phyloP scores from a whole-genome alignment of 2,888 invertebrate species.

The Petrolisthes manimaculis region DNA sequence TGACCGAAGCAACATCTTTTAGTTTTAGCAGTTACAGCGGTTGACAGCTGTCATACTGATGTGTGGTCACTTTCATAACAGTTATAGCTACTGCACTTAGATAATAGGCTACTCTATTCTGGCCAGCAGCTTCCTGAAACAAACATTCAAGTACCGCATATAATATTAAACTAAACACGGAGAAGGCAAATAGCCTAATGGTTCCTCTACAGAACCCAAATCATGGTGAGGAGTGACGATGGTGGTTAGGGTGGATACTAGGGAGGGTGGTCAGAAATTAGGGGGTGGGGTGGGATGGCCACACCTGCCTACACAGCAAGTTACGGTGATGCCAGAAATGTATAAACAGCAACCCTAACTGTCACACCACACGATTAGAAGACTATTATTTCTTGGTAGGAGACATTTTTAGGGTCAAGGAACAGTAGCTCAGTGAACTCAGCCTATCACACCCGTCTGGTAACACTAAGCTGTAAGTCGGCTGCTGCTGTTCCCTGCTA shows the following conservation, averaged over 20 bases:
- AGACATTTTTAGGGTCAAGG: not conserved
- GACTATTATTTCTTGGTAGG: not conserved
- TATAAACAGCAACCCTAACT: not conserved
- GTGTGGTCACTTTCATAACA: no score
- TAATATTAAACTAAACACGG: not conserved
- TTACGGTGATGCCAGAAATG: not conserved
- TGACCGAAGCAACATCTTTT: no score
- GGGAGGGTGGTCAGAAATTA: not conserved
- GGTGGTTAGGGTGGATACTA: not conserved
- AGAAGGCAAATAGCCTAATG: not conserved
- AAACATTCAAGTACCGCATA: not conserved
- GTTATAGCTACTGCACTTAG: no score
- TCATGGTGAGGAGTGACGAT: not conserved
- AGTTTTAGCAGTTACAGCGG: no score
- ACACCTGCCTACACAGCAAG: constrained; percentile 15
- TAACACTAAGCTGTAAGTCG: no score
- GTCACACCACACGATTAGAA: not conserved
- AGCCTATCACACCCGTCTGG: no score
- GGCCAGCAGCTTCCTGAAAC: no score
- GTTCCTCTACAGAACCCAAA: not conserved
- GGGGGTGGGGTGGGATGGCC: not conserved
- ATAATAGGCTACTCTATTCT: no score
- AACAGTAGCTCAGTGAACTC: not conserved
- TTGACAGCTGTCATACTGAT: no score
- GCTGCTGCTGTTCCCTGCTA: no score